Base-by-base conservation (phyloP, 2,888 invertebrate species). In the Ectemnius cavifrons region DNA sequence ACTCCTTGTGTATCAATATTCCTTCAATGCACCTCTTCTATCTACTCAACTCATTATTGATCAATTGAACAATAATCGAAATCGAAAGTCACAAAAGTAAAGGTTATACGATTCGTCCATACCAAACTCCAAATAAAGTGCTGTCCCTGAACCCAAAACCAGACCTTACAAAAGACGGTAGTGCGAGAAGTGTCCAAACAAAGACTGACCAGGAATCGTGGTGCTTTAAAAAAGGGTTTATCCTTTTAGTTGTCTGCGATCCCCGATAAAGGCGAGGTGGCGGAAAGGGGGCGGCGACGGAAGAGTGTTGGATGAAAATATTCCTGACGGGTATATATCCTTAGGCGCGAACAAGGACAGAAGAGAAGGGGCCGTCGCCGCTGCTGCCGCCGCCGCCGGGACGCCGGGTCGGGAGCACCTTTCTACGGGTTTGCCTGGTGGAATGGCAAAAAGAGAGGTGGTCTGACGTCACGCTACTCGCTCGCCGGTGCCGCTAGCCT, bases 381-480 rank as follows among this genome's bases (percentile, higher is more conserved):
- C 14, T 2, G 16, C 1, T 47, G n/a, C n/a, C n/a, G n/a, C n/a
- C n/a, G n/a, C 16, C 16, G 52, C 16, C 66, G 68, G 78, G 75
- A 77, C 76, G 77, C 83, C 75, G 76, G 57, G 77, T 81, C 75
- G 76, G 57, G 74, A 67, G 71, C 79, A 78, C 79, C 84, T 83
- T 83, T 83, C 84, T 83, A 75, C 82, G 76, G 71, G 75, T 66
- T 77, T 75, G 72, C 78, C 68, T 6, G 37, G 63, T 79, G 84
- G 81, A 80, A 84, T 82, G 81, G 80, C 79, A 82, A 79, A 83
- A 83, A 84, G 80, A 85, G 81, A 83, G 82, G 83, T 78, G 80
- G 77, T 74, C 71, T 89, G 88, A 89, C 89, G 89, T 89, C 89
- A 89, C 84, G 85, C 84, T 82, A 83, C 85, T 84, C 80, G 84